A percentile compares a stretch with the other conserved stretches of the same genome.
These are phyloP conservation scores for Neogobius melanostomus DNA, from an alignment of 2,113 vertebrate species.

Conservation along the genomic window DNA sequence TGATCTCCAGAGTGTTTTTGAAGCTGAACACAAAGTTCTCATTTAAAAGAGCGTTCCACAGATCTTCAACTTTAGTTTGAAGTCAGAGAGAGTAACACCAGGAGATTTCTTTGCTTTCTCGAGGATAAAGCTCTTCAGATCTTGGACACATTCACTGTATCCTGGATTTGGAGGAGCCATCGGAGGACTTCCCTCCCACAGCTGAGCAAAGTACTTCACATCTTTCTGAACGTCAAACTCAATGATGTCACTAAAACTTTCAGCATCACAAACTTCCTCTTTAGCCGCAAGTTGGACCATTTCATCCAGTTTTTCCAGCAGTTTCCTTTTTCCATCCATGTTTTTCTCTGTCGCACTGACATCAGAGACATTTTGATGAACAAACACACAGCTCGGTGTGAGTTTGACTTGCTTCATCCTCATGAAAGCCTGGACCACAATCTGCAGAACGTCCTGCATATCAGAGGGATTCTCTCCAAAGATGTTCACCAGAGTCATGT, in stretches of 20 bases:
- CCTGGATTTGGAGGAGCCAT: constrained; percentile 62
- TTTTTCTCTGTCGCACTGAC: constrained; percentile 40
- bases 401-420: constrained; percentile 51
- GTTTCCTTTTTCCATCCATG: constrained; percentile 33
- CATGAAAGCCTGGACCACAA: constrained; percentile 59
- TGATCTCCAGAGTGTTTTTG: constrained; percentile 46
- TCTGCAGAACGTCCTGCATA: constrained; percentile 56
- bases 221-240: constrained; percentile 42
- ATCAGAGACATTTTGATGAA: constrained; percentile 59
- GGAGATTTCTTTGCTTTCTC: constrained; percentile 27
- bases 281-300: constrained; percentile 37
- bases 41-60: constrained; percentile 32
- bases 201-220: constrained; percentile 53
- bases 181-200: constrained; percentile 58
- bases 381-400: constrained; percentile 54
- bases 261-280: constrained; percentile 29
- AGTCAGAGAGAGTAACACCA: constrained; percentile 21
- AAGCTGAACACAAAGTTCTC: constrained; percentile 54
- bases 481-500: constrained; percentile 57
- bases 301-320: constrained; percentile 53
- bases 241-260: constrained; percentile 42
- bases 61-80: constrained; percentile 27
- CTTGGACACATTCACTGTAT: constrained; percentile 45
- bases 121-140: constrained; percentile 45
- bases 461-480: constrained; percentile 55